Evolutionary conservation across 2,797 vertebrate genomes (phyloP), one percentile per base, ranked within the genome.

Genomic region (Parauchenoglanis punctatus): DNA sequence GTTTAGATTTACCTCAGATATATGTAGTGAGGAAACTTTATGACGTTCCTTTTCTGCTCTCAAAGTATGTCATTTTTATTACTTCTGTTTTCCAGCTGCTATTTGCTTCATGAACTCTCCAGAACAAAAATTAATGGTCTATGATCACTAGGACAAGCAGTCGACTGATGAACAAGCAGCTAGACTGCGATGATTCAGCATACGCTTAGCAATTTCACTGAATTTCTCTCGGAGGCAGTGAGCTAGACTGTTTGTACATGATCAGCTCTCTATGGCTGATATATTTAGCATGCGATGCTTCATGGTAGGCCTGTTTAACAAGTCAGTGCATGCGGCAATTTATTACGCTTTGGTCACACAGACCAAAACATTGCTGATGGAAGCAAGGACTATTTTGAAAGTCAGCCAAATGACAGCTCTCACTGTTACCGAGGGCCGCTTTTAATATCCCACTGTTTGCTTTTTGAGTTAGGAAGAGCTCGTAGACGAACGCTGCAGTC

Each of bases 341-440:
- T 84, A 89, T 89, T 78, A 90, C 44, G 28, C 65, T 83, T 83
- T 75, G 58, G 49, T 85, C 84, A 56, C 61, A 68, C 31, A 70
- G 4, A 44, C 58, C 59, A 28, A 7, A 3, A 15, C 58, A 65
- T 83, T 83, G 61, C 86, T 84, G 52, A 80, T 58, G 54, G 54
- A 80, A 58, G 18, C 54, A 35, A 80, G 54, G 77, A 4, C 85
- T 44, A 58, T 83, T 86, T 87, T 89, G 87, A 89, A 85, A 82
- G 87, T 87, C 88, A 86, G 85, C 87, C 88, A 86, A 87, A 82
- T 70, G 67, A 59, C 73, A 63, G 44, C 67, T 73, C 90, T 87
- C 81, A 82, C 80, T 63, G 83, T 91, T 88, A 91, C 67, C 82
- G 86, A 91, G 89, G 81, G 84, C 86, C 85, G 90, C 86, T 87